A percentile compares a stretch with the other conserved stretches of the same genome.
These are phyloP conservation scores for Pseudolaguvia tuberculata DNA, from an alignment of 2,113 vertebrate genomes.

Conservation along the genomic window DNA sequence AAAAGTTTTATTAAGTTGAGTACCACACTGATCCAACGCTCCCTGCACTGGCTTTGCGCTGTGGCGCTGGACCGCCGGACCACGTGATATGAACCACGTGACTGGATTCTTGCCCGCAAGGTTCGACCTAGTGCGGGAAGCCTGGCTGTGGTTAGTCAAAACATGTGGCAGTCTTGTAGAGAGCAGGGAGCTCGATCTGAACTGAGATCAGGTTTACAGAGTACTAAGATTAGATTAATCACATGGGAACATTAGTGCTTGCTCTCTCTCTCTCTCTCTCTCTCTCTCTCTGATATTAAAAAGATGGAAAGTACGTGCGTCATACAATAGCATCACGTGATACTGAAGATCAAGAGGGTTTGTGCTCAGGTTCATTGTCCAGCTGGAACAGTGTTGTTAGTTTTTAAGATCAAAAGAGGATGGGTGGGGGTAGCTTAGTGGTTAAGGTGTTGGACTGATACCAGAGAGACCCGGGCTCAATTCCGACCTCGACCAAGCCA, in stretches of 20 bases:
- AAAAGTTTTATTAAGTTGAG: neutral
- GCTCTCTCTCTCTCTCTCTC: neutral
- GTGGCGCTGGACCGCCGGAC: conserved; percentile 10
- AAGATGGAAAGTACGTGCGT: too few species aligned
- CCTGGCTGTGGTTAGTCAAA: conserved; percentile 3
- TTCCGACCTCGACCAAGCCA: too few species aligned
- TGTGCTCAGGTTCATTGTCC: too few species aligned
- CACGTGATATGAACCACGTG: conserved; percentile 32
- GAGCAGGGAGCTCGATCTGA: conserved; percentile 1
- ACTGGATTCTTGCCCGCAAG: conserved; percentile 27
- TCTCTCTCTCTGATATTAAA: too few species aligned
- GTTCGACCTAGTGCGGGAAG: neutral
- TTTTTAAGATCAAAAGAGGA: too few species aligned
- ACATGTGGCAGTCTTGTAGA: neutral
- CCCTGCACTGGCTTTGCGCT: neutral
- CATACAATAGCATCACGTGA: too few species aligned
- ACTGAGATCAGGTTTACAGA: neutral
- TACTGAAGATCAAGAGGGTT: too few species aligned
- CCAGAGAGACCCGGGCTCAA: too few species aligned
- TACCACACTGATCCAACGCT: neutral
- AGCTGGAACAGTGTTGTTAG: too few species aligned
- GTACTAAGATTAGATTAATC: neutral
- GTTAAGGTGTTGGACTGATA: too few species aligned
- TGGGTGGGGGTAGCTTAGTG: too few species aligned
- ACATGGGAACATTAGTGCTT: neutral